A percentile compares a stretch with the other conserved stretches of the same genome.
These are phyloP conservation scores for Colossoma macropomum DNA, from an alignment of 2,113 vertebrate genomes.

Conservation along the genomic window DNA sequence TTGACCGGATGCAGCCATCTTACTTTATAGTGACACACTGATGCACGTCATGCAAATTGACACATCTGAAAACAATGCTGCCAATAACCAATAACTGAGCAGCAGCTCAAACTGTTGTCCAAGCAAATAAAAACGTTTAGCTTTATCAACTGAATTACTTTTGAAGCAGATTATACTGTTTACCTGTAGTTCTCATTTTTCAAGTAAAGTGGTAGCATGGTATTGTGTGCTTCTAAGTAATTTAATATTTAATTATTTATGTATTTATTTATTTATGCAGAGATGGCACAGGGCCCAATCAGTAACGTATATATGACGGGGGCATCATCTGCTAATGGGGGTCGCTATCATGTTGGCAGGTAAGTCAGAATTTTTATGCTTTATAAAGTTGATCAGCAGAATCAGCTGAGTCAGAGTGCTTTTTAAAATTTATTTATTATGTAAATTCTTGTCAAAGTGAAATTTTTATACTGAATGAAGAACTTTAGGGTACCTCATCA, in stretches of 20 bases:
- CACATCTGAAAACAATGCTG: too few relatives aligned
- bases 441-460: background rate
- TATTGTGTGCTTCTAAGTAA: background rate
- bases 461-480: too few relatives aligned
- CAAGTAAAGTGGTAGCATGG: too few relatives aligned
- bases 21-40: too few relatives aligned
- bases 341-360: conserved; percentile 89
- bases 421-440: background rate
- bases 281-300: conserved; percentile 98
- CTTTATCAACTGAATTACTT: background rate
- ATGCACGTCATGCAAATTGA: too few relatives aligned
- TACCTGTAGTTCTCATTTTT: too few relatives aligned
- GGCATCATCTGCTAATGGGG: conserved; percentile 88
- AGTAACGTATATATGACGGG: conserved; percentile 91
- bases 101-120: too few relatives aligned
- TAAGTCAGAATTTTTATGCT: conserved; percentile 60
- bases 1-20: too few relatives aligned
- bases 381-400: background rate
- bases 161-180: too few relatives aligned
- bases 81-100: too few relatives aligned
- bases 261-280: conserved; percentile 67
- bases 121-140: background rate
- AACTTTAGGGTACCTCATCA: too few relatives aligned
- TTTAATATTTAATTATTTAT: background rate
- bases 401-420: background rate